Percentiles rank a stretch among this genome's conserved stretches.
Conservation (phyloP, 2,888 invertebrate species). For the Drosophila imparisetae region DNA sequence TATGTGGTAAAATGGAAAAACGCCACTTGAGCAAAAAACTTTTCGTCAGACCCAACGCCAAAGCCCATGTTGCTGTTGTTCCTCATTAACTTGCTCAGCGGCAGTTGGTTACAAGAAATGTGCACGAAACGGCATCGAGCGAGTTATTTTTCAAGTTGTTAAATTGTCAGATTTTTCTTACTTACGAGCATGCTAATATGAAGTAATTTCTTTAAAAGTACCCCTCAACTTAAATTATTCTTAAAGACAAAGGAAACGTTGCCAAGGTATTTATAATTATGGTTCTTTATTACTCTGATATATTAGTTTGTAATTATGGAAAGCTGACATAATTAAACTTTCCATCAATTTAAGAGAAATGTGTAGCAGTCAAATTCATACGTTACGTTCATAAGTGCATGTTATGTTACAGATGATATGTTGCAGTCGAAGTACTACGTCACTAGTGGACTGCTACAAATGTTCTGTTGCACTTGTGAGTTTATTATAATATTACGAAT, state of each 20-base stretch:
- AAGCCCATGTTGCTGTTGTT: constrained; percentile 46
- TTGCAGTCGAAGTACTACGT: background rate
- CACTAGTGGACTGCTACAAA: background rate
- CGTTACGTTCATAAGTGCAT: background rate
- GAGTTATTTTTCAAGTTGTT: constrained; percentile 4
- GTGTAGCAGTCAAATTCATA: background rate
- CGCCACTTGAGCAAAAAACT: constrained; percentile 57
- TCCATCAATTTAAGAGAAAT: background rate
- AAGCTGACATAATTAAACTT: background rate
- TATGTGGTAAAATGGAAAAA: constrained; percentile 48
- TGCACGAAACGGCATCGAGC: constrained; percentile 7
- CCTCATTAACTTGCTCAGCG: constrained; percentile 58
- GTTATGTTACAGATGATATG: background rate
- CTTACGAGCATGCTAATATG: background rate
- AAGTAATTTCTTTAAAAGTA: background rate
- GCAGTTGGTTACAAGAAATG: constrained; percentile 43
- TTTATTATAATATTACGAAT: background rate
- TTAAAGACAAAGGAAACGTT: background rate
- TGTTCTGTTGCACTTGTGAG: background rate
- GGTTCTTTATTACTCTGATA: background rate
- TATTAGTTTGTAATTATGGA: background rate
- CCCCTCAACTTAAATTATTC: background rate
- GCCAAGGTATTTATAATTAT: background rate
- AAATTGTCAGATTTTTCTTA: constrained; percentile 19
- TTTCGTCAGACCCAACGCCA: constrained; percentile 27